These are phyloP conservation scores for Festucalex cinctus DNA, from an alignment of 2,113 vertebrate genomes.

Conservation along the genomic window DNA sequence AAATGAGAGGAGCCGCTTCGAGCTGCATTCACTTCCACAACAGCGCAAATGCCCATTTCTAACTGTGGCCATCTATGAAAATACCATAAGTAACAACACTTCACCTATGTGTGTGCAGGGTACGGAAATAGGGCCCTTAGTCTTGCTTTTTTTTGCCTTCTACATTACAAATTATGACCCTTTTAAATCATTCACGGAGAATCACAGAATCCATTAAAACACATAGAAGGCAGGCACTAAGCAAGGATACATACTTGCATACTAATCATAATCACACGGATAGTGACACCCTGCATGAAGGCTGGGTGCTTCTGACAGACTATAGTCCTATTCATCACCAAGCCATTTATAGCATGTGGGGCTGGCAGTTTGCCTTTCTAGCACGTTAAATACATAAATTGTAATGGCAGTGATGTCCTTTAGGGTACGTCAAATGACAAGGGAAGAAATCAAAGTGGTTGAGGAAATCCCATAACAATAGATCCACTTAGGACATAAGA, in stretches of 20 bases:
- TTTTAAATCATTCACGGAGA: not conserved
- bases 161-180: not conserved
- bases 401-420: not conserved
- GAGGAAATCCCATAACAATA: slow-evolving; percentile 3
- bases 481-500: not conserved
- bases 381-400: not conserved
- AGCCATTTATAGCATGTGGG: not conserved
- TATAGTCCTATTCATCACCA: not conserved
- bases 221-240: slow-evolving; percentile 5
- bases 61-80: too few species aligned
- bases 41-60: too few species aligned
- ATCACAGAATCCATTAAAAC: not conserved
- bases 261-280: not conserved
- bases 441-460: not conserved
- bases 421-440: not conserved
- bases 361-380: not conserved
- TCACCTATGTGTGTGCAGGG: too few species aligned
- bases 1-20: too few species aligned
- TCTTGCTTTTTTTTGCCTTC: not conserved
- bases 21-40: too few species aligned
- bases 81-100: too few species aligned
- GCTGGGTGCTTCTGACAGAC: not conserved
- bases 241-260: not conserved
- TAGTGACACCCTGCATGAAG: not conserved
- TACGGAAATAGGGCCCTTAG: too few species aligned